Percentiles rank a stretch among this genome's conserved stretches.
Evolutionary conservation across 1,140 invertebrate genomes (phyloP).

Genomic region (Drosophila tsacasi): DNA sequence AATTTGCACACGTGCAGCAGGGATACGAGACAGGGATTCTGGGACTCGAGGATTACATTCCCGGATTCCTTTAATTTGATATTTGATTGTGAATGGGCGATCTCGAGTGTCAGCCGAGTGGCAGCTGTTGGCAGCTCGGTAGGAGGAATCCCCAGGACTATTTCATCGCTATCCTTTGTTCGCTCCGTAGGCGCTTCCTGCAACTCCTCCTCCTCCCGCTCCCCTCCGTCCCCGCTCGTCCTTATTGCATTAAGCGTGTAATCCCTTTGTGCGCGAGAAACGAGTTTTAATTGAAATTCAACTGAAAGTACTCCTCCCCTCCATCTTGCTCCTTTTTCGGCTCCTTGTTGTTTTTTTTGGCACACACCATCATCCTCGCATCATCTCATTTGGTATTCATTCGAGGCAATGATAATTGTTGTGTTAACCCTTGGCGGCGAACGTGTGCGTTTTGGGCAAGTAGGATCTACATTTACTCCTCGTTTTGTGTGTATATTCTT

Average conservation of each 20-base stretch:
- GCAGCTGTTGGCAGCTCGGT: constrained; percentile 47
- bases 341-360: constrained; percentile 64
- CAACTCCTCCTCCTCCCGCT: constrained; percentile 50
- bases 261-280: constrained; percentile 63
- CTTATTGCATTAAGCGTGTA: constrained; percentile 81
- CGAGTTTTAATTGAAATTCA: constrained; percentile 82
- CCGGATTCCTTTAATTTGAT: constrained; percentile 60
- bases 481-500: constrained; percentile 7
- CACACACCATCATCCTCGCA: constrained; percentile 67
- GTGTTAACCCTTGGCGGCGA: constrained; percentile 72
- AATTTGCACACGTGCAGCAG: constrained; percentile 49
- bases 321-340: constrained; percentile 47
- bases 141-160: constrained; percentile 25
- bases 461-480: constrained; percentile 47
- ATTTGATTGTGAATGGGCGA: constrained; percentile 61
- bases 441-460: constrained; percentile 80
- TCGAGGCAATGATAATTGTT: constrained; percentile 68
- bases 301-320: constrained; percentile 46
- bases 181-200: constrained; percentile 73
- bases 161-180: constrained; percentile 19
- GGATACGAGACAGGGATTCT: neutral
- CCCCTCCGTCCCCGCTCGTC: constrained; percentile 14
- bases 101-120: constrained; percentile 76
- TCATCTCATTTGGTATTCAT: constrained; percentile 59
- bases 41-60: constrained; percentile 2